Percentiles rank a stretch among this genome's conserved stretches.
Evolutionary conservation across 1,140 invertebrate genomes (phyloP).

Genomic region (Drosophila lini): DNA sequence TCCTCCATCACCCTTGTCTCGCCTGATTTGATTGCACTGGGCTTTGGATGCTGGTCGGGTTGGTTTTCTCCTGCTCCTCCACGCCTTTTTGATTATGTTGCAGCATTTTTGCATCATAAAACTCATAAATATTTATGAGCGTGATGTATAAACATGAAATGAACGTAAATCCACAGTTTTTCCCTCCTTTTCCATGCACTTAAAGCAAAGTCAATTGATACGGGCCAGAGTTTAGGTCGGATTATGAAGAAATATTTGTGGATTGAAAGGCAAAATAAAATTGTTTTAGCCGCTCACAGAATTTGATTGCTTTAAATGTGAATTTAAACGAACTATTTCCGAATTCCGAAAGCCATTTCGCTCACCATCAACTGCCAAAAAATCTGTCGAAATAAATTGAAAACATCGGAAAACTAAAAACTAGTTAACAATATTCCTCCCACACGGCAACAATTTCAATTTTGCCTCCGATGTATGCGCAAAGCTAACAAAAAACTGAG

Average conservation of each 20-base stretch:
- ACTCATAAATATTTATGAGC: conserved; percentile 75
- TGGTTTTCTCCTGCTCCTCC: neutral
- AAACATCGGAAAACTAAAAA: conserved; percentile 15
- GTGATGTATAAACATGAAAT: conserved; percentile 38
- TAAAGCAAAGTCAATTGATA: conserved; percentile 28
- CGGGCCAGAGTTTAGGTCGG: neutral
- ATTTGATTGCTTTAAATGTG: conserved; percentile 21
- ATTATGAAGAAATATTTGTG: conserved; percentile 7
- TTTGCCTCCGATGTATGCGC: conserved; percentile 20
- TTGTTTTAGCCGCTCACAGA: conserved; percentile 8
- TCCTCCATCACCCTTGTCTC: conserved; percentile 17
- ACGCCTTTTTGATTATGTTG: conserved; percentile 51
- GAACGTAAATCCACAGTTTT: conserved; percentile 20
- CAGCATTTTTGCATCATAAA: conserved; percentile 64
- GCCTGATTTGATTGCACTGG: conserved; percentile 70
- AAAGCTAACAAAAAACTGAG: conserved; percentile 24
- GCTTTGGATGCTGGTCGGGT: conserved; percentile 19
- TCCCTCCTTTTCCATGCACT: conserved; percentile 16
- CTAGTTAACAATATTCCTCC: conserved; percentile 4
- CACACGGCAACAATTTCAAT: conserved; percentile 46
- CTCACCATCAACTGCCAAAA: conserved; percentile 10
- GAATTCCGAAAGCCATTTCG: conserved; percentile 22
- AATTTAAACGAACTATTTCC: conserved; percentile 30
- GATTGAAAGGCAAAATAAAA: conserved; percentile 38
- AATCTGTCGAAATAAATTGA: conserved; percentile 22